Percentiles rank a stretch among this genome's conserved stretches.
Conservation (phyloP, 2,797 vertebrate genomes). For the Eutrigla gurnardus region DNA sequence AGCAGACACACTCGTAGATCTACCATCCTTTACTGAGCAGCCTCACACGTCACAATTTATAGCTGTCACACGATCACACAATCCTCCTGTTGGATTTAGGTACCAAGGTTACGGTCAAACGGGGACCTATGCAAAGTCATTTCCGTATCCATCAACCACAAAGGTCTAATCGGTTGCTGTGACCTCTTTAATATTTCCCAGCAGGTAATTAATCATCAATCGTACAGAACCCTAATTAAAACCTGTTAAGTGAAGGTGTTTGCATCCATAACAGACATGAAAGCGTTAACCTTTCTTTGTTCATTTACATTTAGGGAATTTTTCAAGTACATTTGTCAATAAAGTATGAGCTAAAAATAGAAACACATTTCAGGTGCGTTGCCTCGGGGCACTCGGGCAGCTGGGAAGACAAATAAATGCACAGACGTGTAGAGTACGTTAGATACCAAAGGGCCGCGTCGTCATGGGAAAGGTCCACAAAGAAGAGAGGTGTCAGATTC, state of each 20-base stretch:
- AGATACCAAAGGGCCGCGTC: background rate
- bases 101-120: background rate
- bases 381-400: background rate
- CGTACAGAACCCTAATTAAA: constrained; percentile 29
- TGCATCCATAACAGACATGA: constrained; percentile 6
- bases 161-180: background rate
- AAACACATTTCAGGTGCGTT: background rate
- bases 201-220: constrained; percentile 24
- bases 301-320: no score
- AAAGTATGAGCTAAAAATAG: no score
- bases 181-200: background rate
- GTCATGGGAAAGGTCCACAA: constrained; percentile 75
- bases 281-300: constrained; percentile 18
- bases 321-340: no score
- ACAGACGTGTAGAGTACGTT: constrained; percentile 14
- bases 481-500: constrained; percentile 69
- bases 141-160: background rate
- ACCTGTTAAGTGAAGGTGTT: constrained; percentile 39
- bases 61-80: background rate
- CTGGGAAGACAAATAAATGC: background rate
- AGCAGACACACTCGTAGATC: background rate
- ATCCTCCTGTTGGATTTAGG: background rate
- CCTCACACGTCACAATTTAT: constrained; percentile 5
- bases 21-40: constrained; percentile 2
- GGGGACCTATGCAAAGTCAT: background rate